These are phyloP conservation scores for Agrenia bidenticulata DNA, from an alignment of 2,888 invertebrate species.

Conservation along the genomic window DNA sequence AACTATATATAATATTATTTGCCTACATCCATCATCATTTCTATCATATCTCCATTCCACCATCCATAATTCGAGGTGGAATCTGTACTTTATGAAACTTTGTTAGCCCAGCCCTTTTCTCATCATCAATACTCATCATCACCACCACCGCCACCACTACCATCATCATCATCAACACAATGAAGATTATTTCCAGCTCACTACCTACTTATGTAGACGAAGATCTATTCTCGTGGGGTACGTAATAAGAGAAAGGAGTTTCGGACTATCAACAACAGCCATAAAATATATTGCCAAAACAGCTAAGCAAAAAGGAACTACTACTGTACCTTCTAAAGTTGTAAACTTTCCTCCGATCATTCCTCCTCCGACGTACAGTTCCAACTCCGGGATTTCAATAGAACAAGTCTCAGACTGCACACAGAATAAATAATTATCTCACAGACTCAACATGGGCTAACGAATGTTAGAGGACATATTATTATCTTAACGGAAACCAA, in stretches of 20 bases:
- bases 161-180: conserved; percentile 17
- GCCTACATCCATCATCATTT: not conserved
- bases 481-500: no score
- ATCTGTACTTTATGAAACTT: not conserved
- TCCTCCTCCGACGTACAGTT: conserved; percentile 79
- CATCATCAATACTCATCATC: conserved; percentile 15
- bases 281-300: conserved; percentile 2
- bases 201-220: not conserved
- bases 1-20: not conserved
- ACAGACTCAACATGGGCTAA: not conserved
- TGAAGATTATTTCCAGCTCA: conserved; percentile 21
- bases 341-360: conserved; percentile 91
- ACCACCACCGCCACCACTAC: conserved; percentile 4
- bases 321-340: conserved; percentile 74
- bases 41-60: not conserved
- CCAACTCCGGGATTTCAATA: conserved; percentile 80
- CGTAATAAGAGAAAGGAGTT: conserved; percentile 4
- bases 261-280: conserved; percentile 3
- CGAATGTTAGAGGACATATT: no score
- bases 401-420: conserved; percentile 75
- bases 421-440: conserved; percentile 9
- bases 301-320: not conserved
- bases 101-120: conserved; percentile 1
- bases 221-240: not conserved
- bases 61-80: not conserved